Base-by-base conservation (phyloP, 1,140 invertebrate species). In the Drosophila ficusphila region DNA sequence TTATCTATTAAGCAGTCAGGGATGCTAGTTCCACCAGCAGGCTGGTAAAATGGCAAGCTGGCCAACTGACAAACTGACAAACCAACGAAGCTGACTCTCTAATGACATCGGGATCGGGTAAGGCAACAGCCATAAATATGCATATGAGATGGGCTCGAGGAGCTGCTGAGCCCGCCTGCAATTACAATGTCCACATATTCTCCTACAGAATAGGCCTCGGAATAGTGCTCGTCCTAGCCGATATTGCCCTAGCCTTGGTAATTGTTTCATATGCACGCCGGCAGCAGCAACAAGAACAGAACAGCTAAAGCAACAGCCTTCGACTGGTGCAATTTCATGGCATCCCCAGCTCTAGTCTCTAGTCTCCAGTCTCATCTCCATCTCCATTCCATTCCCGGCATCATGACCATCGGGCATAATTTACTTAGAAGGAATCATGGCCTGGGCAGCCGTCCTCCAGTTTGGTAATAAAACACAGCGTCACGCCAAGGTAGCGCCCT, bases 381-480 rank as follows among this genome's bases (percentile, higher is more conserved):
- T 23, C 8, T 14, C 33, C 53, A 25, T 42, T 29, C 53, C 60
- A 62, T 60, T 33, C 27, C 27, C 54, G 39, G 38, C 81, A 65
- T 86, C 81, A 88, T 89, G 83, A 76, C 83, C 85, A 85, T 46
- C 83, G 85, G 83, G 83, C 83, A 88, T 88, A 88, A 88, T 88
- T 88, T 88, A 89, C 83, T 89, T 89, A 88, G 83, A 88, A 88
- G 82, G 83, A 88, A 88, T 88, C 82, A 88, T 88, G 82, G 73
- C 52, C 76, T 62, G 58, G 60, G 79, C 75, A 44, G 12, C 41
- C 21, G 36, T 31, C 46, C 42, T 48, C 41, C 47, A 53, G 71
- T 67, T 53, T 70, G 74, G 74, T 68, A 88, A 88, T 88, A 88
- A 88, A 88, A 88, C 74, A 88, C 82, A 86, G 77, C 82, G 77